Percentiles rank a stretch among this genome's conserved stretches.
These are phyloP conservation scores for Lagodon rhomboides DNA, from an alignment of 2,797 vertebrate genomes.

Conservation along the genomic window DNA sequence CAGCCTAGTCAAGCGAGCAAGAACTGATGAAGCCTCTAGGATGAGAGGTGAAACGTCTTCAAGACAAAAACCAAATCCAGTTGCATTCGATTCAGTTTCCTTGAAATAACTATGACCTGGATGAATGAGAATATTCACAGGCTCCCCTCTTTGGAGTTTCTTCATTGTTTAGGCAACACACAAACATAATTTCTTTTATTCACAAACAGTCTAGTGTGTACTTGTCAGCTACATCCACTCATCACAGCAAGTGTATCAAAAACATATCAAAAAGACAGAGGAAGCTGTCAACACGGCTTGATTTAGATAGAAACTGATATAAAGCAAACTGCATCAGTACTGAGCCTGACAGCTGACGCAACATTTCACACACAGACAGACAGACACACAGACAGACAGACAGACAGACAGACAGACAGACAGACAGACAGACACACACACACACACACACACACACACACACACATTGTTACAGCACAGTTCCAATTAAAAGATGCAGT, in stretches of 20 bases:
- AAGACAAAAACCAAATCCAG: no score
- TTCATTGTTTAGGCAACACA: neutral
- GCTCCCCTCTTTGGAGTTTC: neutral
- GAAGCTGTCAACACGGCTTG: conserved; percentile 13
- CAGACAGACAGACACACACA: no score
- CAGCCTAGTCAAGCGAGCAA: no score
- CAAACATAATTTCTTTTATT: neutral
- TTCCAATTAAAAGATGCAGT: conserved; percentile 28
- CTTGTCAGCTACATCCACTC: conserved; percentile 18
- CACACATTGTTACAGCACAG: conserved; percentile 4
- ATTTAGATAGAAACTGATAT: conserved; percentile 44
- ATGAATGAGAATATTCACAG: no score
- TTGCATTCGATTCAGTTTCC: no score
- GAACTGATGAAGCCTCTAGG: no score
- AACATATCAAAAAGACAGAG: conserved; percentile 15
- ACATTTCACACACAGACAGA: neutral
- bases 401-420: no score
- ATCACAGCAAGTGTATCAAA: conserved; percentile 35
- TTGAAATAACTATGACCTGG: no score
- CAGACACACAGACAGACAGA: no score
- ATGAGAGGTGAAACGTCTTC: no score
- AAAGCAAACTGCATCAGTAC: conserved; percentile 30
- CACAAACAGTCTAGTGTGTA: neutral
- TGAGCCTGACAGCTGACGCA: conserved; percentile 46
- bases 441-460: neutral